Conservation (phyloP, 2,113 vertebrate species). For the Natator depressus region DNA sequence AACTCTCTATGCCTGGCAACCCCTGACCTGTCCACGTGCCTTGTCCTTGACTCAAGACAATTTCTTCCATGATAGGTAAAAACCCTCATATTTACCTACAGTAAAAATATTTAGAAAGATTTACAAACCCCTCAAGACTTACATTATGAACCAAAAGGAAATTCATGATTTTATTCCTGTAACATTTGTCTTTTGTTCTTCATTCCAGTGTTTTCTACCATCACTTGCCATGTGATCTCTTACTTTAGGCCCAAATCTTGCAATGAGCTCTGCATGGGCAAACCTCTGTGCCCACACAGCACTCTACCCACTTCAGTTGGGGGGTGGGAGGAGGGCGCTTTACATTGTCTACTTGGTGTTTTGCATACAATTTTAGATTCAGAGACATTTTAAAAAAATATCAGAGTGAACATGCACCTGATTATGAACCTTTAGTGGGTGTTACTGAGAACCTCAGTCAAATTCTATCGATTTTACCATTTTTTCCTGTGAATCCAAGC, state of each 20-base stretch:
- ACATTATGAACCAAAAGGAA: neutral
- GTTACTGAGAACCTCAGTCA: neutral
- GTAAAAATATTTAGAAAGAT: neutral
- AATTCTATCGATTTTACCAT: neutral
- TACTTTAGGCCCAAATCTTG: neutral
- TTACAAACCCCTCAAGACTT: neutral
- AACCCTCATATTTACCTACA: neutral
- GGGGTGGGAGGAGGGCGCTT: too few relatives aligned
- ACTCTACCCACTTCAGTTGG: neutral
- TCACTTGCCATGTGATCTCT: neutral
- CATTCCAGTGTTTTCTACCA: neutral
- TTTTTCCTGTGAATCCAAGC: neutral
- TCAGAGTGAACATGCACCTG: too few relatives aligned
- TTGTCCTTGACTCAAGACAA: neutral
- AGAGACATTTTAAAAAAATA: neutral
- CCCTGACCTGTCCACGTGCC: neutral
- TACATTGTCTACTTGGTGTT: neutral
- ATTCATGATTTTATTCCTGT: neutral
- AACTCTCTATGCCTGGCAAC: too few relatives aligned
- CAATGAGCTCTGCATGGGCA: neutral
- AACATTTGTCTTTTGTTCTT: neutral
- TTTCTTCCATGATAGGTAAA: neutral
- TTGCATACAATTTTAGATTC: neutral
- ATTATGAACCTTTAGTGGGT: too few relatives aligned
- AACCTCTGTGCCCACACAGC: neutral